Percentiles rank a stretch among this genome's conserved stretches.
phyloP scores from a whole-genome alignment of 1,140 invertebrate species.

The Drosophila bocki region DNA sequence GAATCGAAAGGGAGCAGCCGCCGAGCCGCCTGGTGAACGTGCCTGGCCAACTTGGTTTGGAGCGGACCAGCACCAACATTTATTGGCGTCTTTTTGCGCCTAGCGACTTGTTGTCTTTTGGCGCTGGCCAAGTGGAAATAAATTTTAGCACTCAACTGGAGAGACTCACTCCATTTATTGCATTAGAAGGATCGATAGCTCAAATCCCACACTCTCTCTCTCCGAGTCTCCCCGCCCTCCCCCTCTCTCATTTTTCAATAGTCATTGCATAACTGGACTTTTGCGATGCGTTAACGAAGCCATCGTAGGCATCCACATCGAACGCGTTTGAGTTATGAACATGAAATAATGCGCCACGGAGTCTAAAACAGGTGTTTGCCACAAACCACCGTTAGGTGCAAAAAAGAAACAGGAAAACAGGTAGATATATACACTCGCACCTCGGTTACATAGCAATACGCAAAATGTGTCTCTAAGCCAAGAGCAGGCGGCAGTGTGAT shows the following conservation, averaged over 20 bases:
- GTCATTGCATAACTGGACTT: slow-evolving; percentile 82
- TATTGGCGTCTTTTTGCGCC: slow-evolving; percentile 20
- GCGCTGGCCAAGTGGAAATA: slow-evolving; percentile 63
- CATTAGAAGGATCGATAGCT: slow-evolving; percentile 73
- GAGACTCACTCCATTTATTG: slow-evolving; percentile 64
- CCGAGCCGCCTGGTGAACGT: slow-evolving; percentile 54
- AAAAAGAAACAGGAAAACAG: slow-evolving; percentile 56
- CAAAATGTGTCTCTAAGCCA: slow-evolving; percentile 50
- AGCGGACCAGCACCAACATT: slow-evolving; percentile 40
- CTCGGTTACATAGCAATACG: slow-evolving; percentile 19
- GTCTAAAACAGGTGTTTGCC: slow-evolving; percentile 70
- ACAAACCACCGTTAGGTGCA: slow-evolving; percentile 65
- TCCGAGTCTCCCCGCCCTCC: slow-evolving; percentile 34
- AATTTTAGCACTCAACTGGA: slow-evolving; percentile 71
- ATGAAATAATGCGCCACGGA: slow-evolving; percentile 74
- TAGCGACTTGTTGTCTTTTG: slow-evolving; percentile 49
- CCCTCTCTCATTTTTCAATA: slow-evolving; percentile 56
- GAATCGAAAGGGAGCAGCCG: slow-evolving; percentile 78
- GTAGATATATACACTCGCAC: slow-evolving; percentile 28
- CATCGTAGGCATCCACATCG: slow-evolving; percentile 35
- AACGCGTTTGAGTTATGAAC: slow-evolving; percentile 79
- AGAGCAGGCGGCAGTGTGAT: slow-evolving; percentile 50
- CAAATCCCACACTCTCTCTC: slow-evolving; percentile 28
- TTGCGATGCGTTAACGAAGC: slow-evolving; percentile 80
- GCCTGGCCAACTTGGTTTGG: slow-evolving; percentile 46